Evolutionary conservation across 2,797 vertebrate genomes (phyloP).

Genomic region (Leptoclinus maculatus): DNA sequence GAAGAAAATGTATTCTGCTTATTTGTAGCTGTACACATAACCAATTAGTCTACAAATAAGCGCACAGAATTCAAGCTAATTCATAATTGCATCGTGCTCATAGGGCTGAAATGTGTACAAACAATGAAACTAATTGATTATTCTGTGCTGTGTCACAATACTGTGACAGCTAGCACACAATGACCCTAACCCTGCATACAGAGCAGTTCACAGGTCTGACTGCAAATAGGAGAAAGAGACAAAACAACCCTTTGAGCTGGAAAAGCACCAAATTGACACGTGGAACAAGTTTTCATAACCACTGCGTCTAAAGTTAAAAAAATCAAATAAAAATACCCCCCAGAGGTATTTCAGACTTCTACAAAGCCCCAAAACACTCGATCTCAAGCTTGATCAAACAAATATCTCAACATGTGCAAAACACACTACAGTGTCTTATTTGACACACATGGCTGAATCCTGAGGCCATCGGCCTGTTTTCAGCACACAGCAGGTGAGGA

Average conservation of each 20-base stretch:
- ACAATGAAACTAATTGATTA: constrained; percentile 10
- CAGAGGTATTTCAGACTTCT: background rate
- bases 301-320: background rate
- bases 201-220: background rate
- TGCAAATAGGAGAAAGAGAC: background rate
- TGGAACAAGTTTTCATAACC: background rate
- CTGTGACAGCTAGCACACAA: background rate
- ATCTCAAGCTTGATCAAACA: background rate
- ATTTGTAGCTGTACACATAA: constrained; percentile 14
- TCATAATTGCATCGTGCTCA: constrained; percentile 19
- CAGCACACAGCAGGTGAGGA: constrained; percentile 44
- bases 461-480: constrained; percentile 51
- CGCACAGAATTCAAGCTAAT: constrained; percentile 26
- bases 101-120: constrained; percentile 14
- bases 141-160: constrained; percentile 10
- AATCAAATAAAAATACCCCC: background rate
- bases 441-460: constrained; percentile 20
- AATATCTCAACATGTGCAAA: background rate
- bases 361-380: background rate
- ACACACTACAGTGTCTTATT: background rate
- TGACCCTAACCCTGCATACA: background rate
- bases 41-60: constrained; percentile 34
- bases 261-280: constrained; percentile 4
- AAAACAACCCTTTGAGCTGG: background rate
- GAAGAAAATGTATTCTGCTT: constrained; percentile 12